These are phyloP conservation scores for Paralvinella palmiformis DNA, from an alignment of 1,140 invertebrate genomes.

Conservation along the genomic window DNA sequence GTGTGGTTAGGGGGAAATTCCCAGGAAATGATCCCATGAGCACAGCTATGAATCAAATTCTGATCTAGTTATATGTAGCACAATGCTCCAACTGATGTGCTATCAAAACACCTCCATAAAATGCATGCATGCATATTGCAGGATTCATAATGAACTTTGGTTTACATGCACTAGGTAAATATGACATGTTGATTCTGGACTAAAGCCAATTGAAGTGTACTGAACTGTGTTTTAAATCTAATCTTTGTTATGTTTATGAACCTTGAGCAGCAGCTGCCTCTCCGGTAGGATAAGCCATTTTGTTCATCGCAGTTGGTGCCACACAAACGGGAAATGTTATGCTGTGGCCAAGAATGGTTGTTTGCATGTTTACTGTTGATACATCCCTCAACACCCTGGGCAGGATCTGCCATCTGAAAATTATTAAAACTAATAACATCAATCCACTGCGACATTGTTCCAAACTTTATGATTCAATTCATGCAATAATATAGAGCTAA, in stretches of 20 bases:
- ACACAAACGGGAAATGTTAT: constrained; percentile 79
- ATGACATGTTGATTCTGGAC: too few relatives aligned
- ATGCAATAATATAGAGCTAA: background rate
- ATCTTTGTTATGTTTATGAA: constrained; percentile 33
- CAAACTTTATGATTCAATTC: constrained; percentile 1
- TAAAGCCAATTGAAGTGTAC: too few relatives aligned
- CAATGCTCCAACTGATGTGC: too few relatives aligned
- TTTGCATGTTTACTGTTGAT: constrained; percentile 58
- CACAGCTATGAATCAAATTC: too few relatives aligned
- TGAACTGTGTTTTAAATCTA: background rate
- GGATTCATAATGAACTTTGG: too few relatives aligned
- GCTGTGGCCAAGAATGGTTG: constrained; percentile 47
- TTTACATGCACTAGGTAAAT: too few relatives aligned
- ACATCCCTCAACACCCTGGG: constrained; percentile 76
- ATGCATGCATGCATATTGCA: too few relatives aligned
- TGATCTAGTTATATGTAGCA: too few relatives aligned
- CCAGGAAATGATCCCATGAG: too few relatives aligned
- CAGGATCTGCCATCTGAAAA: constrained; percentile 65
- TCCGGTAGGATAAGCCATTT: constrained; percentile 76
- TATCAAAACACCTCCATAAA: too few relatives aligned
- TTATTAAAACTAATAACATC: too few relatives aligned
- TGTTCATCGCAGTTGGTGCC: constrained; percentile 87
- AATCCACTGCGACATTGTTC: background rate
- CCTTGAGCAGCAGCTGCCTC: constrained; percentile 79
- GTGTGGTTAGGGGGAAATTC: too few relatives aligned